Conservation (phyloP, 2,797 vertebrate genomes). For the Rhynchotus rufescens region DNA sequence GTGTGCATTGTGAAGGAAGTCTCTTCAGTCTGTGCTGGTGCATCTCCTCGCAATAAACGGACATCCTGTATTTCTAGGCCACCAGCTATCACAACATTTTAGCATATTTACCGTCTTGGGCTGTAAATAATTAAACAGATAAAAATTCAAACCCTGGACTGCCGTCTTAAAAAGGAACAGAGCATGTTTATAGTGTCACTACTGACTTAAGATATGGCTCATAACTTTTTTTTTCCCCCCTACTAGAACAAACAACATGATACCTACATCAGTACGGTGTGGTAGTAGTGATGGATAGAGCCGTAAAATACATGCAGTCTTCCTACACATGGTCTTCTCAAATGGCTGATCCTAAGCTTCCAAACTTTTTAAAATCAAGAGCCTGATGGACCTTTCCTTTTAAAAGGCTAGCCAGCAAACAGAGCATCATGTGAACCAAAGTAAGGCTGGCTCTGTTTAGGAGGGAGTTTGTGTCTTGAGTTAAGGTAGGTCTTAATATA, state of each 20-base stretch:
- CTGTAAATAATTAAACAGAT: neutral
- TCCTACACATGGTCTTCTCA: neutral
- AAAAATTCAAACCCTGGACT: neutral
- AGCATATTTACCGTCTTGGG: fast-evolving
- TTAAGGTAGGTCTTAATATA: fast-evolving
- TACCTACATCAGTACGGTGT: fast-evolving
- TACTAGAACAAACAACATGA: fast-evolving
- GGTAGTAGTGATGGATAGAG: fast-evolving
- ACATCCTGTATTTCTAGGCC: fast-evolving
- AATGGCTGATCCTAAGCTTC: neutral
- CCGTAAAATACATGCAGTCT: neutral
- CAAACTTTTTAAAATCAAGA: neutral
- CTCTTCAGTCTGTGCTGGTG: neutral
- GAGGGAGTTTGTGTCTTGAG: neutral
- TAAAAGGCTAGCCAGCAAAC: neutral
- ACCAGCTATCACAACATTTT: neutral
- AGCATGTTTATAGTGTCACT: fast-evolving
- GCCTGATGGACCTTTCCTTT: neutral
- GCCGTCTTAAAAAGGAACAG: neutral
- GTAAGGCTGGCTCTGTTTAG: fast-evolving
- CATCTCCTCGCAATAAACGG: neutral
- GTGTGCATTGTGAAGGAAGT: neutral
- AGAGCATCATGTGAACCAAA: neutral
- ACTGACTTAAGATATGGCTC: neutral
- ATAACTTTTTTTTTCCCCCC: neutral